Base-by-base conservation (phyloP, 2,888 invertebrate species). In the Polymixis flavicincta region DNA sequence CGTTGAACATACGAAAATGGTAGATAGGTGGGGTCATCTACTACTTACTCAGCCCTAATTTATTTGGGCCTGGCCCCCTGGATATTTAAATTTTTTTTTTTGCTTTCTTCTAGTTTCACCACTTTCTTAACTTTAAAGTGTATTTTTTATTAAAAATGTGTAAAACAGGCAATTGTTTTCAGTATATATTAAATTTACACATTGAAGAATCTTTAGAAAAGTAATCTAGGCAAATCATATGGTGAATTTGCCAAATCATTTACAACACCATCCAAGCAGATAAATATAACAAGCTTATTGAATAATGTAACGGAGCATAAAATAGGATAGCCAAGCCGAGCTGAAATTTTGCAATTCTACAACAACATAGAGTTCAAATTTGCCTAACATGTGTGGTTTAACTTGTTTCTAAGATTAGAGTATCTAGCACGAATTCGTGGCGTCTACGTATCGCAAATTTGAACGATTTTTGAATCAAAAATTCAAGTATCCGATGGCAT, bases 281-380 rank as follows among this genome's bases (percentile, higher is more conserved):
- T 55, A 42, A 74, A 81, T 75, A 66, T 82, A 66, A 71, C 77
- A 70, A 60, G 71, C 11, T 57, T 80, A 80, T 59, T 80, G 80
- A 82, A 82, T 80, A 82, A 67, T 61, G 52, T 77, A 82, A 77
- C 66, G 55, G 82, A 70, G 70, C 77, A 66, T 76, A 66, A 70
- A 79, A 79, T 79, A 66, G 79, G 70, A 76, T 82, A 59, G 66
- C 57, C 54, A 32, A 82, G 54, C 63, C 71, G 14, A 67, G 77
- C 78, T 77, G 61, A 77, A 80, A 59, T 25, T 82, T 77, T 52
- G 52, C 57, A 66, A 64, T 60, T 59, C 80, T 74, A 54, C 77
- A 57, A 37, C 55, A 60, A 54, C 57, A 71, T 70, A 82, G 71
- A 52, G 57, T 54, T 76, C 63, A 48, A 68, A 0, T 64, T 78